phyloP scores from a whole-genome alignment of 2,113 vertebrate genomes.

The Sinocyclocheilus maitianheensis region DNA sequence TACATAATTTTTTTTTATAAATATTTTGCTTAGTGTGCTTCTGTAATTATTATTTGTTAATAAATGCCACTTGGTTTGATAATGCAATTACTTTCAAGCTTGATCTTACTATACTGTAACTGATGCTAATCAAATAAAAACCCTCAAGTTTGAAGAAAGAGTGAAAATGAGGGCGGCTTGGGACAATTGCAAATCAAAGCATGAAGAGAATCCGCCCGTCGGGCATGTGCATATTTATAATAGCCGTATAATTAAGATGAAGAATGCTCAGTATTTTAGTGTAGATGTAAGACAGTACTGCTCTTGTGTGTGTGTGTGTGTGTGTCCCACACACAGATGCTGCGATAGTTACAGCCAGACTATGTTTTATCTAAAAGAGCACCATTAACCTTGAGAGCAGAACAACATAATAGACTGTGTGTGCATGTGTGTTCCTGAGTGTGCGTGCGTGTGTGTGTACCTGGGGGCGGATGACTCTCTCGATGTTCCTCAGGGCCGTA shows the following conservation, averaged over 20 bases:
- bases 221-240: conserved; percentile 34
- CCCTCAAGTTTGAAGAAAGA: background rate
- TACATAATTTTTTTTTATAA: background rate
- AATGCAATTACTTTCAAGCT: background rate
- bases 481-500: conserved; percentile 96
- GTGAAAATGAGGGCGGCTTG: background rate
- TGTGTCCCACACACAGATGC: conserved; percentile 33
- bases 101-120: conserved; percentile 8
- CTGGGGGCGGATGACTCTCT: conserved; percentile 98
- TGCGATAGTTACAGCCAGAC: conserved; percentile 16
- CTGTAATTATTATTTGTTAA: background rate
- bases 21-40: background rate
- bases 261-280: conserved; percentile 23
- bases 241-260: conserved; percentile 32
- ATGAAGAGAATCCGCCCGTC: conserved; percentile 2
- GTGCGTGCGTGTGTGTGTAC: conserved; percentile 70
- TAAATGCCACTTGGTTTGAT: background rate
- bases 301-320: conserved; percentile 9
- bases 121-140: conserved; percentile 7
- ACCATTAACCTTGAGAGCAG: conserved; percentile 40
- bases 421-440: conserved; percentile 32
- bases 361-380: conserved; percentile 42
- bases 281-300: conserved; percentile 27
- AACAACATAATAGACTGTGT: conserved; percentile 46
- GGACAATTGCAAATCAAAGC: conserved; percentile 32